Evolutionary conservation across 2,113 vertebrate species (phyloP).

Genomic region (Corythornis vintsioides): DNA sequence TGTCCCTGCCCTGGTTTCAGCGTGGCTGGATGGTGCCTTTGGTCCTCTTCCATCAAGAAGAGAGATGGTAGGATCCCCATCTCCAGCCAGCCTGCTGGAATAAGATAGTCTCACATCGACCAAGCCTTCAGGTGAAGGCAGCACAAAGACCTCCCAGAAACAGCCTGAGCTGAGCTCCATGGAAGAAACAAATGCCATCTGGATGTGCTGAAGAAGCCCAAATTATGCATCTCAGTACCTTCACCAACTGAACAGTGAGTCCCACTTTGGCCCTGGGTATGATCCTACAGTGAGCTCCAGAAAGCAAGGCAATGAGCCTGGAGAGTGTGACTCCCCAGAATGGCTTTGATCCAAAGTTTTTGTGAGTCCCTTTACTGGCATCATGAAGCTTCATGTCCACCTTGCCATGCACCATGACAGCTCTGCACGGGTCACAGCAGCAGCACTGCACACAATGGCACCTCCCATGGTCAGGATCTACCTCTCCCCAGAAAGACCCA

Average conservation of each 20-base stretch:
- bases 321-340: not conserved
- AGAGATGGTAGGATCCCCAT: not conserved
- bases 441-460: not conserved
- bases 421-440: rapidly evolving
- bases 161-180: not conserved
- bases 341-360: not conserved
- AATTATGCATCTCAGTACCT: not conserved
- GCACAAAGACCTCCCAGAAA: not conserved
- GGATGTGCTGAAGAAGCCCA: not conserved
- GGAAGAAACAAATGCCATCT: not conserved
- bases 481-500: not conserved
- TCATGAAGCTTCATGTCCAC: not conserved
- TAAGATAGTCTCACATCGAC: not conserved
- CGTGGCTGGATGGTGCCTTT: not conserved
- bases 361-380: not conserved
- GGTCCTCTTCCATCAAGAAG: not conserved
- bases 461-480: not conserved
- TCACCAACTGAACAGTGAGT: not conserved
- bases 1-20: not conserved
- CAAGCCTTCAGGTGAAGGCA: not conserved
- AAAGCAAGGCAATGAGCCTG: not conserved
- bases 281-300: not conserved
- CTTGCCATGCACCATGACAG: rapidly evolving
- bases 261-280: not conserved
- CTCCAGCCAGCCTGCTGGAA: not conserved